Conservation (phyloP, 2,113 vertebrate species). For the Limnothrissa miodon region DNA sequence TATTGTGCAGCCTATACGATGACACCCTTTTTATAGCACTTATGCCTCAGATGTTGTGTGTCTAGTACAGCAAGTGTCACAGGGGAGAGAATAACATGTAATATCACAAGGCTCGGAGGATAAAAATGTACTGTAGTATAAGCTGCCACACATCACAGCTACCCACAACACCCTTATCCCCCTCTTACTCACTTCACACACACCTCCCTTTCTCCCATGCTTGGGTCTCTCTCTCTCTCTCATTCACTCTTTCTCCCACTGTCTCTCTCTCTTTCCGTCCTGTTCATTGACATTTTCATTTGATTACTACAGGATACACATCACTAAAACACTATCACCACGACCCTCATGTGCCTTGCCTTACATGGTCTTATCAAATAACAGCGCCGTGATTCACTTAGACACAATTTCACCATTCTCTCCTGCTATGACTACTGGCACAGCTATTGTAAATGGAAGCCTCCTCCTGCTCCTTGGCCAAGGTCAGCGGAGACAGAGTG, state of each 20-base stretch:
- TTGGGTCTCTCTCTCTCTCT: not conserved
- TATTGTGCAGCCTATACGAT: no score
- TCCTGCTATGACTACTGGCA: not conserved
- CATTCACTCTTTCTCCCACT: conserved; percentile 2
- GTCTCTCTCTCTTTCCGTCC: not conserved
- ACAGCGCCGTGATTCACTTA: not conserved
- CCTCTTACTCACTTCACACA: not conserved
- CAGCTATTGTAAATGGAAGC: not conserved
- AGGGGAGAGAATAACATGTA: not conserved
- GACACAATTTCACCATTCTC: not conserved
- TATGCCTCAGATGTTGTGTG: not conserved
- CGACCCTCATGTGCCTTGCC: not conserved
- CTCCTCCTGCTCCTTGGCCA: not conserved
- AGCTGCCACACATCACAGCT: not conserved
- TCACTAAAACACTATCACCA: not conserved
- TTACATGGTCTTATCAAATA: not conserved
- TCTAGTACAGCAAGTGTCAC: not conserved
- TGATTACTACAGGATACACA: not conserved
- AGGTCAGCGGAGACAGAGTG: not conserved
- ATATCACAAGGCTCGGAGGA: not conserved
- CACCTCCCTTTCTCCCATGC: not conserved
- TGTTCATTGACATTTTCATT: not conserved
- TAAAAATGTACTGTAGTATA: not conserved
- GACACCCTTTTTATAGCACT: not conserved
- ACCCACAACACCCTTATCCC: not conserved